Evolutionary conservation across 2,113 vertebrate species (phyloP).

Genomic region (Rattus rattus): DNA sequence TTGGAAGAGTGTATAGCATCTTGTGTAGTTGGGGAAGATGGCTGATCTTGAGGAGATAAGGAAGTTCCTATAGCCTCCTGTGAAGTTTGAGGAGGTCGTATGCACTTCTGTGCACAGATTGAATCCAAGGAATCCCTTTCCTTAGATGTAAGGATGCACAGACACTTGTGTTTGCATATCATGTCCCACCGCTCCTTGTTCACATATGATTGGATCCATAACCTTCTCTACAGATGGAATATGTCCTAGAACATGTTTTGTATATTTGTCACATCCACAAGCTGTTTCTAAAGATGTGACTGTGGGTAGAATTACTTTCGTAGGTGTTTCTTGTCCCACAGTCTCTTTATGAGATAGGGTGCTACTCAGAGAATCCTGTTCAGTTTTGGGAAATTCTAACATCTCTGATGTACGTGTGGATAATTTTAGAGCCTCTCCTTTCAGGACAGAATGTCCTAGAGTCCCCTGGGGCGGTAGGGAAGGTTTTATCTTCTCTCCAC

Average conservation of each 20-base stretch:
- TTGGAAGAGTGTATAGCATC: background rate
- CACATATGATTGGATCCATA: background rate
- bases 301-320: background rate
- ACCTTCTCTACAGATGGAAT: background rate
- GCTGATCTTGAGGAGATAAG: background rate
- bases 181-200: rapidly evolving
- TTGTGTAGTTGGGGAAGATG: background rate
- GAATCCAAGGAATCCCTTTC: background rate
- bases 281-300: background rate
- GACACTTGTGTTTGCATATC: background rate
- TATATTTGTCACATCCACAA: background rate
- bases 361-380: rapidly evolving
- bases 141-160: background rate
- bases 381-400: background rate
- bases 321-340: background rate
- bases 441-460: background rate
- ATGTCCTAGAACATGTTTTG: background rate
- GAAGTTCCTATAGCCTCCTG: background rate
- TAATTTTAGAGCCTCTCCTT: background rate
- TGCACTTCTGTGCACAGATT: too few species aligned
- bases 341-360: background rate
- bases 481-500: too few species aligned
- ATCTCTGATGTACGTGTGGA: background rate
- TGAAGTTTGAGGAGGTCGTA: background rate
- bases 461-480: too few species aligned